Evolutionary conservation across 2,888 invertebrate species (phyloP).

Genomic region (Oligia fasciuncula): DNA sequence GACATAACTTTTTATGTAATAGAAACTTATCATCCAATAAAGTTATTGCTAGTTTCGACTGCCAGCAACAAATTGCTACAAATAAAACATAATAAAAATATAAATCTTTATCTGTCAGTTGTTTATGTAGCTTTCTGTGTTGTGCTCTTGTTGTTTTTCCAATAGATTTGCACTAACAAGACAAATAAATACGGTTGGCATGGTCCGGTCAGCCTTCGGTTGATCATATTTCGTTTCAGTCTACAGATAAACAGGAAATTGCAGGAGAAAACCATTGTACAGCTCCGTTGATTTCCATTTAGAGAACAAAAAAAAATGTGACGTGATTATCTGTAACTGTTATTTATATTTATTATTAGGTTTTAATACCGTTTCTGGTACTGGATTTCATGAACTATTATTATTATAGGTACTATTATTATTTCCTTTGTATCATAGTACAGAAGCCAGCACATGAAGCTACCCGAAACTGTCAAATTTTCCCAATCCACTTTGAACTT

Average conservation of each 20-base stretch:
- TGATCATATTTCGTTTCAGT: constrained; percentile 80
- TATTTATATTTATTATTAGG: constrained; percentile 18
- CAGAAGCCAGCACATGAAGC: too few species aligned
- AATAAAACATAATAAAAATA: constrained; percentile 60
- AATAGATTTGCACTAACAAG: constrained; percentile 84
- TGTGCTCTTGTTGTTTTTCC: constrained; percentile 79
- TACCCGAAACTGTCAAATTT: too few species aligned
- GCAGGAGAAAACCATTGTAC: constrained; percentile 63
- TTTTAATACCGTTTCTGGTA: neutral
- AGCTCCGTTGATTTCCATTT: constrained; percentile 55
- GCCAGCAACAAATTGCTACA: constrained; percentile 49
- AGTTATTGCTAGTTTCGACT: constrained; percentile 48
- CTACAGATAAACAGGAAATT: constrained; percentile 77
- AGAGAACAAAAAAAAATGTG: constrained; percentile 30
- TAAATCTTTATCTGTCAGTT: constrained; percentile 65
- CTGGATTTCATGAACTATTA: neutral
- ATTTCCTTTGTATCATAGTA: too few species aligned
- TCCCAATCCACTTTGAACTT: too few species aligned
- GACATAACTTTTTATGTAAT: constrained; percentile 35
- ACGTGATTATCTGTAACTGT: constrained; percentile 46
- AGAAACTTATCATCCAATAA: constrained; percentile 52
- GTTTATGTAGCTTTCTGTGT: constrained; percentile 66
- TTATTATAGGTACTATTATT: too few species aligned
- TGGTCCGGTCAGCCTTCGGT: constrained; percentile 64
- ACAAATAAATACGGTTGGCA: constrained; percentile 79